Evolutionary conservation across 2,888 invertebrate genomes (phyloP), one percentile per base, ranked within the genome.

Genomic region (Microctonus aethiopoides): DNA sequence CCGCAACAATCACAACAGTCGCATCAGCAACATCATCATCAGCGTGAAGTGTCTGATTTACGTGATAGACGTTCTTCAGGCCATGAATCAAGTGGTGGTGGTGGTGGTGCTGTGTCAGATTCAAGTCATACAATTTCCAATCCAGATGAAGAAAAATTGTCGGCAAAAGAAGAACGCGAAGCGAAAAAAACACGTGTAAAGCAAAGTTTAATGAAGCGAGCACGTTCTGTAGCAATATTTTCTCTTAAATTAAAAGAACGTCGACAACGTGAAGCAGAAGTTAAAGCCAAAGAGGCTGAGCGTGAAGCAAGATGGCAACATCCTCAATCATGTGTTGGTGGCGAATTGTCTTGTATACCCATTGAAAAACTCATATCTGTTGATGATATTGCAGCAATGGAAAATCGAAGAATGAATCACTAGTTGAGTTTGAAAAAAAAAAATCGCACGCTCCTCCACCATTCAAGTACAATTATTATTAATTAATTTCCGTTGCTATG

Each of bases 171-270:
- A 39, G 91, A 91, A 78, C 87, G 91, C 72, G 88, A 91, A 72
- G 91, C 91, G 4, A 91, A 92, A 70, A 92, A 92, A 81, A 91
- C 91, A 41, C 89, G 91, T 13, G 90, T 92, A 20, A 92, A 92
- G 81, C 94, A 95, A 61, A 91, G 92, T 77, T 85, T 95, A 29
- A 94, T 95, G 87, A 95, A 95, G 85, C 90, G 95, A 63, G 95
- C 95, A 6, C 89, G 95, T 13, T 94, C 94, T 0, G 95, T 95
- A 54, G 95, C 95, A 5, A 94, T 95, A 81, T 95, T 95, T 87
- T 95, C 95, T 5, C 87, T 95, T 62, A 95, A 95, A 68, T 87
- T 95, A 73, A 92, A 92, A 79, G 92, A 92, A 79, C 89, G 93
- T n/a, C 89, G 94, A 66, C 94, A 94, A 68, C 88, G 94, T 34